Conservation (phyloP, 2,797 vertebrate species). For the Clamator glandarius region DNA sequence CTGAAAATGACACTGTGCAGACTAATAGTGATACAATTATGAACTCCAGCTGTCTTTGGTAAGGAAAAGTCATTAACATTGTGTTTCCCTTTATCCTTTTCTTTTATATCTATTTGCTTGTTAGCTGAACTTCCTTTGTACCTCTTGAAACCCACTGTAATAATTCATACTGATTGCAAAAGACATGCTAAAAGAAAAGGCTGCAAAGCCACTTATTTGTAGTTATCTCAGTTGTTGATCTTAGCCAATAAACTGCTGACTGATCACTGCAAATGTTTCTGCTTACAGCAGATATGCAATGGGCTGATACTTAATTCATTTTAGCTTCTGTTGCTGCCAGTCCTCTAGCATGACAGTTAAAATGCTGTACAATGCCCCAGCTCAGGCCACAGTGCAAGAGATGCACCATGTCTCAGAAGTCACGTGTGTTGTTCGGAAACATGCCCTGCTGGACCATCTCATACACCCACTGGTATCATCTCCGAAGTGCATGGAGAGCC, state of each 20-base stretch:
- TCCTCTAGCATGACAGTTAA: background rate
- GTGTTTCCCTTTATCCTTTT: constrained; percentile 52
- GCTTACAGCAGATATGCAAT: background rate
- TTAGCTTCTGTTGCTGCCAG: background rate
- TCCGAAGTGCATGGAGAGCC: background rate
- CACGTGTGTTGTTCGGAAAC: background rate
- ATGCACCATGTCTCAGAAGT: background rate
- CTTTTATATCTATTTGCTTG: constrained; percentile 58
- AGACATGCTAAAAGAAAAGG: constrained; percentile 51
- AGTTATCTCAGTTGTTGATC: constrained; percentile 62
- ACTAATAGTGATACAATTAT: constrained; percentile 56
- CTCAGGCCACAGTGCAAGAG: background rate
- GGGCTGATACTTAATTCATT: background rate
- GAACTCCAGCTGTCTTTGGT: constrained; percentile 66
- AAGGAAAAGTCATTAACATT: constrained; percentile 67
- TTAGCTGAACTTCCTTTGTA: constrained; percentile 69
- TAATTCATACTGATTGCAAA: constrained; percentile 60
- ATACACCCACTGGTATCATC: background rate
- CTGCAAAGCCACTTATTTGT: constrained; percentile 70
- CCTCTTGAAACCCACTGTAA: constrained; percentile 44
- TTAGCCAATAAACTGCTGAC: constrained; percentile 63
- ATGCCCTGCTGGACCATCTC: accelerated
- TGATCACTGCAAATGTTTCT: constrained; percentile 53
- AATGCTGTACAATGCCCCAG: background rate
- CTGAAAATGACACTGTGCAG: constrained; percentile 57